A percentile compares a stretch with the other conserved stretches of the same genome.
phyloP scores from a whole-genome alignment of 2,888 invertebrate genomes.

The Trachelus iudaicus region DNA sequence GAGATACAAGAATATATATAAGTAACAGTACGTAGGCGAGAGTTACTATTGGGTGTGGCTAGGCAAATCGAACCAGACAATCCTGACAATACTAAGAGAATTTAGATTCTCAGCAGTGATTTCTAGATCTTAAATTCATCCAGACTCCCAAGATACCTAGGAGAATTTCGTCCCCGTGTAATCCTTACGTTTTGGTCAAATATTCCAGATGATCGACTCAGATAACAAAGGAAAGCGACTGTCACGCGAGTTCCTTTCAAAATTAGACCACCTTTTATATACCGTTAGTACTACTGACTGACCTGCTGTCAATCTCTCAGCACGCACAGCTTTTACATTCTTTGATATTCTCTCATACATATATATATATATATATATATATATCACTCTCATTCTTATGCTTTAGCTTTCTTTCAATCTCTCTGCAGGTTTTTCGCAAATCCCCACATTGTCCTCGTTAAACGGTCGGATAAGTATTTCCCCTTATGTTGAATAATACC shows the following conservation, averaged over 20 bases:
- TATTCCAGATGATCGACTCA: constrained; percentile 20
- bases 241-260: constrained; percentile 2
- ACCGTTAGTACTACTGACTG: neutral
- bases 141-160: neutral
- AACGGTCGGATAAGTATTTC: constrained; percentile 37
- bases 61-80: neutral
- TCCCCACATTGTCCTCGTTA: constrained; percentile 49
- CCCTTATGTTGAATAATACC: constrained; percentile 41
- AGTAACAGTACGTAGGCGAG: neutral
- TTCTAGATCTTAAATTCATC: neutral
- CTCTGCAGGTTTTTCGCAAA: constrained; percentile 41
- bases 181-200: constrained; percentile 11
- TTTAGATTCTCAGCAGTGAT: constrained; percentile 1
- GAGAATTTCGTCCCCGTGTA: constrained; percentile 10
- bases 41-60: neutral
- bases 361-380: too few relatives aligned
- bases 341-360: too few relatives aligned
- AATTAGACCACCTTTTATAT: constrained; percentile 11
- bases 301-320: constrained; percentile 6
- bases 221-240: constrained; percentile 10
- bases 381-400: neutral
- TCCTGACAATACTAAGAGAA: neutral
- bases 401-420: neutral
- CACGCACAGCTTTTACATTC: neutral
- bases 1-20: neutral